These are phyloP conservation scores for Dendrolimus pini DNA, from an alignment of 2,888 invertebrate genomes.

Conservation along the genomic window DNA sequence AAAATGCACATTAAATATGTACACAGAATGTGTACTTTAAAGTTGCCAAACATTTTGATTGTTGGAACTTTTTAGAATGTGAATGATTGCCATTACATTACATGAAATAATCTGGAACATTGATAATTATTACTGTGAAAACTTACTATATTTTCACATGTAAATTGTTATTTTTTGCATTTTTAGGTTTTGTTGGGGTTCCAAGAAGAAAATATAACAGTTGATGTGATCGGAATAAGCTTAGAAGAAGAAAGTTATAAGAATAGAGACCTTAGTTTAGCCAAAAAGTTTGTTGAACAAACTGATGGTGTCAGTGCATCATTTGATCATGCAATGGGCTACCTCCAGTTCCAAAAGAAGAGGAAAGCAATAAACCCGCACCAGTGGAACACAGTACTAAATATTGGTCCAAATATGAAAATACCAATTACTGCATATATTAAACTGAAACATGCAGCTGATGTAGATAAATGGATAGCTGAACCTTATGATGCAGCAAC, in stretches of 20 bases:
- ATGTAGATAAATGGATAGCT: constrained; percentile 49
- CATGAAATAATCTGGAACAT: no score
- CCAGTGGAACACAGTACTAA: constrained; percentile 81
- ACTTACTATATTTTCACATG: no score
- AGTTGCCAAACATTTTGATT: no score
- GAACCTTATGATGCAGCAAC: constrained; percentile 54
- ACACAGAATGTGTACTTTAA: no score
- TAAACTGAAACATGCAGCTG: constrained; percentile 64
- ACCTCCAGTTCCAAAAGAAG: constrained; percentile 75
- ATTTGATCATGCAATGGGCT: constrained; percentile 77
- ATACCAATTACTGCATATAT: constrained; percentile 79
- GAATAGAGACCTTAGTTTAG: constrained; percentile 38
- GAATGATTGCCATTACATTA: no score
- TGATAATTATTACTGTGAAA: no score
- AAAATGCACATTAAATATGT: no score
- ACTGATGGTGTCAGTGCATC: constrained; percentile 65
- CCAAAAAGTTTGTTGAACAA: constrained; percentile 52
- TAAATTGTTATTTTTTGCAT: constrained; percentile 2
- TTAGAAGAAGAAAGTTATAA: constrained; percentile 48
- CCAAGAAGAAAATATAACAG: constrained; percentile 71
- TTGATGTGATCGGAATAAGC: constrained; percentile 79
- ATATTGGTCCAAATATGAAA: constrained; percentile 75
- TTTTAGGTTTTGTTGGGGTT: constrained; percentile 70
- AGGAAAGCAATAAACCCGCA: constrained; percentile 65
- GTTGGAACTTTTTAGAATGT: no score